Percentiles rank a stretch among this genome's conserved stretches.
Evolutionary conservation across 2,113 vertebrate species (phyloP).

Genomic region (Pelmatolapia mariae): DNA sequence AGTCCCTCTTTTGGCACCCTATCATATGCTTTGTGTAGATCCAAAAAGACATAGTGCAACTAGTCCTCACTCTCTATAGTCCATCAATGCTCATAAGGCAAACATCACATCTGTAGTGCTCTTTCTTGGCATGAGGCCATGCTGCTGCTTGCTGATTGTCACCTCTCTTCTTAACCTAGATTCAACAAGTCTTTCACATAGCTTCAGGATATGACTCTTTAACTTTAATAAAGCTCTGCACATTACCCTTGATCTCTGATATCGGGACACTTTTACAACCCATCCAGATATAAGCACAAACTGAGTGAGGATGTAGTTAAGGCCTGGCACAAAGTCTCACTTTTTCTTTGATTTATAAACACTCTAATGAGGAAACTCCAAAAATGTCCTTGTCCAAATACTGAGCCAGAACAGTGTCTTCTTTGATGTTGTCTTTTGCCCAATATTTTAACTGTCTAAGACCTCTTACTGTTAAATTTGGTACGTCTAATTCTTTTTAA

Average conservation of each 20-base stretch:
- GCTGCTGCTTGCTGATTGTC: neutral
- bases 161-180: neutral
- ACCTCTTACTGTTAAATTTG: neutral
- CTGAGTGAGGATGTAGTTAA: accelerated
- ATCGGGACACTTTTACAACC: neutral
- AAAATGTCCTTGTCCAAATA: neutral
- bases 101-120: accelerated
- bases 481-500: neutral
- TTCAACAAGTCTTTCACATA: neutral
- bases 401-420: accelerated
- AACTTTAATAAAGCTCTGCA: neutral
- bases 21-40: neutral
- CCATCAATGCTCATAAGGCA: neutral
- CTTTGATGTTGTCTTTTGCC: neutral
- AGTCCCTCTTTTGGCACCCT: neutral
- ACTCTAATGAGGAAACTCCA: neutral
- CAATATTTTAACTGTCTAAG: neutral
- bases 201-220: neutral
- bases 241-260: neutral
- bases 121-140: neutral
- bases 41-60: neutral
- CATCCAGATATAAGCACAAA: neutral
- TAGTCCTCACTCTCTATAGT: neutral
- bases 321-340: neutral
- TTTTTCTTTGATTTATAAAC: neutral